Conservation (phyloP, 2,888 invertebrate genomes). For the Callinectes sapidus region DNA sequence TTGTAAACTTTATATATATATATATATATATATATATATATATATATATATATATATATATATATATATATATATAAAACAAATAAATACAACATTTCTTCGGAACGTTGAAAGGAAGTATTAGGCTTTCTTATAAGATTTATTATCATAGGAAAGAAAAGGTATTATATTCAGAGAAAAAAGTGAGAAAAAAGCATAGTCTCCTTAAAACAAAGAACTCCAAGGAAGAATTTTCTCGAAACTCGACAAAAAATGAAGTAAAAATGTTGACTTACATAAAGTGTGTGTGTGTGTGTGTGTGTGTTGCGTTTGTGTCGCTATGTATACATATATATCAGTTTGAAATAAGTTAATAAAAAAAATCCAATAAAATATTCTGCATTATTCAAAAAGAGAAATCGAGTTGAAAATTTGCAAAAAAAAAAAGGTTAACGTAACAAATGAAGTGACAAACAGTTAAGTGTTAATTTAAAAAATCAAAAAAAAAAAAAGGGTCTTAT, state of each 20-base stretch:
- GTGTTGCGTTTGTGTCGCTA: not conserved
- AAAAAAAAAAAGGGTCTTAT: too few relatives aligned
- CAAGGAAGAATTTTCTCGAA: not conserved
- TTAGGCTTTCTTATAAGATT: not conserved
- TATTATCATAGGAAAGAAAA: not conserved
- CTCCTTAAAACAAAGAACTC: not conserved
- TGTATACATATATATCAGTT: not conserved
- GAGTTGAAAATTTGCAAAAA: too few relatives aligned
- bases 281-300: too few relatives aligned
- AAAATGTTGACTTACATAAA: too few relatives aligned
- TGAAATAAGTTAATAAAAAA: not conserved
- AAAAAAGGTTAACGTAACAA: not conserved
- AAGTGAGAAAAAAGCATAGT: not conserved
- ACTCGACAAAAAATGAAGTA: not conserved
- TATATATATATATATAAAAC: too few relatives aligned
- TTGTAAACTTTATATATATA: not conserved
- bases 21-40: too few relatives aligned
- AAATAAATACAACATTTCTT: not conserved
- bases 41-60: too few relatives aligned
- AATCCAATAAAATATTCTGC: not conserved
- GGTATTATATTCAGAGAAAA: not conserved
- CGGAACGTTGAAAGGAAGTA: not conserved
- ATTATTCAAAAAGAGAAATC: too few relatives aligned
- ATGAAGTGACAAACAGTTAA: not conserved
- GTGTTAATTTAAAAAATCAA: too few relatives aligned